These are phyloP conservation scores for Rhaphigaster nebulosa DNA, from an alignment of 2,888 invertebrate genomes.

Conservation along the genomic window DNA sequence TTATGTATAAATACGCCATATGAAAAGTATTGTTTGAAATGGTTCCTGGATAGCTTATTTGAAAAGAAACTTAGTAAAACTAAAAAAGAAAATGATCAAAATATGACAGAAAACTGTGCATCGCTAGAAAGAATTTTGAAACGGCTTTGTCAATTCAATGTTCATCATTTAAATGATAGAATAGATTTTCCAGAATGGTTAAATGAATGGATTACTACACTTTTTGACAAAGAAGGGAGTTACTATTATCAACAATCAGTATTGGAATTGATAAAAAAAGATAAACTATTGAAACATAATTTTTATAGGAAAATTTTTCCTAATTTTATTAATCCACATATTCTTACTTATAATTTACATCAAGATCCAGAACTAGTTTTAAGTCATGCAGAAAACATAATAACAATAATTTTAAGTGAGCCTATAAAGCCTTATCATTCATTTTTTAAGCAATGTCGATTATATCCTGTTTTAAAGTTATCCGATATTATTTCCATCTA, in stretches of 20 bases:
- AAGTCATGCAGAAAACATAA: neutral
- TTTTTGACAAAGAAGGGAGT: conserved; percentile 6
- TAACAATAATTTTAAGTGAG: conserved; percentile 23
- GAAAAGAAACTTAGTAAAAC: conserved; percentile 20
- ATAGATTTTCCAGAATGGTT: conserved; percentile 60
- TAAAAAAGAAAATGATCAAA: neutral
- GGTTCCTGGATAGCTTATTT: conserved; percentile 52
- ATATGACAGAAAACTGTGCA: neutral
- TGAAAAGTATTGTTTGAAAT: conserved; percentile 58
- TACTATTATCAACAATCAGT: neutral
- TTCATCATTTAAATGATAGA: conserved; percentile 44
- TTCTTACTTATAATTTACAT: conserved; percentile 47
- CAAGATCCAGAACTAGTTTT: conserved; percentile 4
- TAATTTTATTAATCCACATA: conserved; percentile 6
- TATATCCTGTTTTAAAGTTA: conserved; percentile 54
- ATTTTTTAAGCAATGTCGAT: conserved; percentile 50
- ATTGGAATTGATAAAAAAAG: conserved; percentile 40
- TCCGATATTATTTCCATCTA: conserved; percentile 28
- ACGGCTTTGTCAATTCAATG: conserved; percentile 20
- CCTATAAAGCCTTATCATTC: neutral
- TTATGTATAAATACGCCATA: conserved; percentile 56
- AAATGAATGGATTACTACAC: conserved; percentile 32
- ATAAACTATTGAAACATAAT: conserved; percentile 23
- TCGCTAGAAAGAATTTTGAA: neutral
- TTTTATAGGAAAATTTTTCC: conserved; percentile 57